These are phyloP conservation scores for Caenorhabditis zanzibari DNA, from an alignment of 2,888 invertebrate species.

Conservation along the genomic window DNA sequence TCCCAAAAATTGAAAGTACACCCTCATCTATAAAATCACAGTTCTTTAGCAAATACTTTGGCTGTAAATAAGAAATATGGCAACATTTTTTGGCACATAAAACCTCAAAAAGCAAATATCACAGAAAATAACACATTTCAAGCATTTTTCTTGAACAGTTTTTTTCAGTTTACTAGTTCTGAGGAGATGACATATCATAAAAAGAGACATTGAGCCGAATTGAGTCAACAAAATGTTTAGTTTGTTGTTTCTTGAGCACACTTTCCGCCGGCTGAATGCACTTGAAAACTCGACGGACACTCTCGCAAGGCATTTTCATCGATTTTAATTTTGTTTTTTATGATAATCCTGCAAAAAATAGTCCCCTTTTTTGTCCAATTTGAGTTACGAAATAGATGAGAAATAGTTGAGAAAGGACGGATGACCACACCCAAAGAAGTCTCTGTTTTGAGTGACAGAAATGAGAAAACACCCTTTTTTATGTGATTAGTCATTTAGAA, in stretches of 20 bases:
- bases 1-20: conserved; percentile 4
- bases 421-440: conserved; percentile 24
- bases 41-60: conserved; percentile 18
- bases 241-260: conserved; percentile 51
- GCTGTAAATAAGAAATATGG: conserved; percentile 29
- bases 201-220: conserved; percentile 47
- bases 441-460: conserved; percentile 18
- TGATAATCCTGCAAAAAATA: background rate
- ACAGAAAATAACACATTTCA: conserved; percentile 18
- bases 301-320: conserved; percentile 15
- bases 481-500: conserved; percentile 38
- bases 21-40: conserved; percentile 12
- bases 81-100: conserved; percentile 39
- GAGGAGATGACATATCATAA: conserved; percentile 4
- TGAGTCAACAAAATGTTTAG: conserved; percentile 48
- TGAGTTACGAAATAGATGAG: conserved; percentile 16
- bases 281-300: conserved; percentile 33
- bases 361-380: background rate
- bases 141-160: background rate
- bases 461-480: conserved; percentile 46
- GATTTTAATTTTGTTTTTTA: conserved; percentile 41
- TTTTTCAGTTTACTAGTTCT: conserved; percentile 24
- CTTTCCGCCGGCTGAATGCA: conserved; percentile 39
- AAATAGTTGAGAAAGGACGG: conserved; percentile 22
- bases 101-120: conserved; percentile 30